Conservation (phyloP, 2,797 vertebrate genomes). For the Eupleurogrammus muticus region DNA sequence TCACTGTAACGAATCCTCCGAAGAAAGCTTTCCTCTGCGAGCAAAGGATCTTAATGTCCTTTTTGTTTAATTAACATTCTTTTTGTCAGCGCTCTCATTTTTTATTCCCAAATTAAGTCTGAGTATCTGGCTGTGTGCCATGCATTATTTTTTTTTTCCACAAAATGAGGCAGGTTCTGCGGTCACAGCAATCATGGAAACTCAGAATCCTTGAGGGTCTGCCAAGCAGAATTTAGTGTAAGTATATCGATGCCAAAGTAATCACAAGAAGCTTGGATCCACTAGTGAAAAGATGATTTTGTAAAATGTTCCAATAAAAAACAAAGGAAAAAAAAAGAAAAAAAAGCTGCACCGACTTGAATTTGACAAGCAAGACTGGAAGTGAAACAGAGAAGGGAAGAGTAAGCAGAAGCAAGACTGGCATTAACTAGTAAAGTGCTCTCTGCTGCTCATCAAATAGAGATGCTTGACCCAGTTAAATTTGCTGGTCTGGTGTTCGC, state of each 20-base stretch:
- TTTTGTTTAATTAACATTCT: constrained; percentile 37
- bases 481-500: constrained; percentile 62
- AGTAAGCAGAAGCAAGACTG: constrained; percentile 60
- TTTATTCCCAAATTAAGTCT: constrained; percentile 50
- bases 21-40: constrained; percentile 42
- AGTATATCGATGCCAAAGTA: constrained; percentile 66
- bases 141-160: constrained; percentile 36
- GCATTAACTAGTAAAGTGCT: constrained; percentile 62
- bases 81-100: constrained; percentile 42
- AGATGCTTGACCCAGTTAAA: constrained; percentile 81
- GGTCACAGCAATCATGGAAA: constrained; percentile 66
- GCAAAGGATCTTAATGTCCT: constrained; percentile 30
- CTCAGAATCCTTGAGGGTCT: constrained; percentile 61
- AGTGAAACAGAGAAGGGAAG: constrained; percentile 35
- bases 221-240: constrained; percentile 67
- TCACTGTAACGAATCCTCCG: constrained; percentile 14
- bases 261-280: constrained; percentile 63
- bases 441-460: constrained; percentile 75
- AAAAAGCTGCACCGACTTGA: constrained; percentile 46
- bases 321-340: background rate
- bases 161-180: constrained; percentile 59
- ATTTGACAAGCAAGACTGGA: constrained; percentile 53
- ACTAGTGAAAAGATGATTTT: constrained; percentile 65
- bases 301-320: constrained; percentile 53
- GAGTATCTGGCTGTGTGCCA: constrained; percentile 50